phyloP scores from a whole-genome alignment of 2,888 invertebrate genomes.

The Tromatobia lineatoria region DNA sequence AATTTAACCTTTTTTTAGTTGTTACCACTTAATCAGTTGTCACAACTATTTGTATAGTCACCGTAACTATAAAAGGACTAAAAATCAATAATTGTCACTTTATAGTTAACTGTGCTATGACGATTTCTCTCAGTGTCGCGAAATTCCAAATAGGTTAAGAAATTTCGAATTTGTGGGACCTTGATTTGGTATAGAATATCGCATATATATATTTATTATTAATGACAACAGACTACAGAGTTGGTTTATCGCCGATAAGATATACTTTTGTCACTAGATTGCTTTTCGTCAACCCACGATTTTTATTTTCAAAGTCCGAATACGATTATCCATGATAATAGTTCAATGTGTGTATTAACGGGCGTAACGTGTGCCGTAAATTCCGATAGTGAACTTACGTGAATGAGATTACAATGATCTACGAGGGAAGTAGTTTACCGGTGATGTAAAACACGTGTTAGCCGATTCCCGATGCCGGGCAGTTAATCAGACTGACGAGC shows the following conservation, averaged over 20 bases:
- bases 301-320: neutral
- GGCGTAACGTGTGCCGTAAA: constrained; percentile 10
- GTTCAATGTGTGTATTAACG: neutral
- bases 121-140: too few relatives aligned
- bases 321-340: constrained; percentile 6
- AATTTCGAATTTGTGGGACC: too few relatives aligned
- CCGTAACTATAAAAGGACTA: too few relatives aligned
- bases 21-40: too few relatives aligned
- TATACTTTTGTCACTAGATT: constrained; percentile 32
- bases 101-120: too few relatives aligned
- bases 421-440: constrained; percentile 23
- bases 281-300: constrained; percentile 23
- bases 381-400: constrained; percentile 25
- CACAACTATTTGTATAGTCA: too few relatives aligned
- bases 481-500: constrained; percentile 28
- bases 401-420: constrained; percentile 49
- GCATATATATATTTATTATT: neutral
- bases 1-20: too few relatives aligned
- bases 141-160: too few relatives aligned
- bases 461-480: neutral
- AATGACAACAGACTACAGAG: neutral
- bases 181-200: neutral
- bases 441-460: constrained; percentile 36
- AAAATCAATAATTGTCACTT: too few relatives aligned
- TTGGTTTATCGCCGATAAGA: constrained; percentile 48